phyloP scores from a whole-genome alignment of 1,140 invertebrate species.

The Hetaerina americana region DNA sequence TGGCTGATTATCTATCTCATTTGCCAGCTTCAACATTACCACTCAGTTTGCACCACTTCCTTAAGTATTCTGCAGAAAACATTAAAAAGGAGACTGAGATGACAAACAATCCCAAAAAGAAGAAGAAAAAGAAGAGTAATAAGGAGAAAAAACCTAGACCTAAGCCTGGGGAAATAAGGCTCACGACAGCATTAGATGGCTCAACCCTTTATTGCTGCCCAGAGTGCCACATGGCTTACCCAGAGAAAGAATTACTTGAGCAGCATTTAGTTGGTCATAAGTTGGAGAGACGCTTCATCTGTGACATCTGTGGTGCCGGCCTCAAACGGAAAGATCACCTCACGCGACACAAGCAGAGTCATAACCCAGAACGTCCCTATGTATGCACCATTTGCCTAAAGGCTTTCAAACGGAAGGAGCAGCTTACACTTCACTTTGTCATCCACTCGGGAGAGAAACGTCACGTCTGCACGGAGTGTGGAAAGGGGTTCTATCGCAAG shows the following conservation, averaged over 20 bases:
- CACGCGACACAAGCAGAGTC: conserved; percentile 61
- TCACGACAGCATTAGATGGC: conserved; percentile 55
- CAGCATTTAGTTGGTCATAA: conserved; percentile 61
- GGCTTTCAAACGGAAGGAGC: conserved; percentile 47
- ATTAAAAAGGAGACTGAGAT: conserved; percentile 52
- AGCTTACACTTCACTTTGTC: conserved; percentile 38
- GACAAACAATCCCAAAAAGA: conserved; percentile 48
- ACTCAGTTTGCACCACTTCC: conserved; percentile 64
- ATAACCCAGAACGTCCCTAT: conserved; percentile 63
- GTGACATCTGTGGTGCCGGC: conserved; percentile 69
- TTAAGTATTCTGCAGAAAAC: conserved; percentile 67
- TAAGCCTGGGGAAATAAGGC: conserved; percentile 50
- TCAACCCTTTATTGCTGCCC: conserved; percentile 61
- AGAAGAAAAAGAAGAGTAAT: conserved; percentile 66
- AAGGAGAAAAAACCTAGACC: conserved; percentile 68
- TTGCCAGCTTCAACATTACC: conserved; percentile 58
- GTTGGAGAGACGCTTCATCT: conserved; percentile 66
- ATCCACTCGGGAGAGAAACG: conserved; percentile 38
- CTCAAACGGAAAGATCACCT: conserved; percentile 67
- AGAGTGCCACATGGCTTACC: conserved; percentile 64
- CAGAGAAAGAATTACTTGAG: conserved; percentile 59
- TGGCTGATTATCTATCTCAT: conserved; percentile 68
- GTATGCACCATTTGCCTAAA: conserved; percentile 63
- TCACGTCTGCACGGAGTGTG: conserved; percentile 45
- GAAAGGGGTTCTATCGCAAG: conserved; percentile 70